Conservation (phyloP, 2,888 invertebrate genomes). For the Alentia gelatinosa region DNA sequence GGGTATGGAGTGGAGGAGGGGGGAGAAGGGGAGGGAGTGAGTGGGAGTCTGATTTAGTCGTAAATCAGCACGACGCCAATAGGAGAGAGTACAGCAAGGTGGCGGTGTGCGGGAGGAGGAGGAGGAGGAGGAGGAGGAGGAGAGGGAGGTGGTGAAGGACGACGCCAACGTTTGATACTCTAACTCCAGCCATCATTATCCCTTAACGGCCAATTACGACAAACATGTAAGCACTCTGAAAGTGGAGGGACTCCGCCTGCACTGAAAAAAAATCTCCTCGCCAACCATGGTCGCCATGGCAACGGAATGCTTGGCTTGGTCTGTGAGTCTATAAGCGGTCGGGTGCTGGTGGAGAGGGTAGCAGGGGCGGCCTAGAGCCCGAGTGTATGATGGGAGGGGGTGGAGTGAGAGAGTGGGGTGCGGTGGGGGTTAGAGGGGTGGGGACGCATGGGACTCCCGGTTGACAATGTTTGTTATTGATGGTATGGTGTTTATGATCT, state of each 20-base stretch:
- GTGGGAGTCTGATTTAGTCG: neutral
- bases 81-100: neutral
- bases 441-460: neutral
- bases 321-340: neutral
- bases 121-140: too few species aligned
- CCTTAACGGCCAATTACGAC: constrained; percentile 18
- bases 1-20: neutral
- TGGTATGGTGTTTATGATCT: constrained; percentile 13
- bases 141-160: too few species aligned
- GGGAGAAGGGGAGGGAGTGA: neutral
- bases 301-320: constrained; percentile 36
- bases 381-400: neutral
- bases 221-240: constrained; percentile 7
- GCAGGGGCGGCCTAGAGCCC: neutral
- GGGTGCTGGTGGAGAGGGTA: neutral
- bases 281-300: neutral
- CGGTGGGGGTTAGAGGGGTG: neutral
- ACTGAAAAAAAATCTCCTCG: neutral
- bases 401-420: neutral
- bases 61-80: neutral
- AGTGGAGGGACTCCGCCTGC: neutral
- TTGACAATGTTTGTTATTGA: constrained; percentile 2
- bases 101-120: too few species aligned
- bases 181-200: neutral
- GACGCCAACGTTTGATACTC: constrained; percentile 15